Evolutionary conservation across 2,888 invertebrate genomes (phyloP), one percentile per base, ranked within the genome.

Genomic region (Pandemis cinnamomeana): DNA sequence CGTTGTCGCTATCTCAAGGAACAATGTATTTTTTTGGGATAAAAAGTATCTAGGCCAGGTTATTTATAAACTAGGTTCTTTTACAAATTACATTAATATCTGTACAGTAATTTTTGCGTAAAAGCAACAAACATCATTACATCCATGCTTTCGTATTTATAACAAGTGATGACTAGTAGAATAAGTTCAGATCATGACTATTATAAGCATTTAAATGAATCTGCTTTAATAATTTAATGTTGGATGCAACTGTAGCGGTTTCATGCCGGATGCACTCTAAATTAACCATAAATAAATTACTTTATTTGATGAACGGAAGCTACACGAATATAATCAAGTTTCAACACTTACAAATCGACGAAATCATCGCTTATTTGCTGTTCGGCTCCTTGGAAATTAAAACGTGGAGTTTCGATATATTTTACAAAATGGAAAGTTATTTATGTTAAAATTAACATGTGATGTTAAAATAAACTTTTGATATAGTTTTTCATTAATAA

Each of bases 261-360:
- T 8, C 20, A 8, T 20, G 10, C 55, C 55, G 55, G 55, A 20
- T 20, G n/a, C 11, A 3, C 8, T 1, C 0, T 44, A 10, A 20
- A 15, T 11, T 11, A 44, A 11, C 15, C 15, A 10, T 4, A 2
- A 55, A 55, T 20, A n/a, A 44, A 5, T 44, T 44, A 44, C 36
- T 42, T 44, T 20, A 44, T 6, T 0, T 8, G 10, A 6, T 20
- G 10, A 15, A 42, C 15, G 41, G 60, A 27, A 46, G 15, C 1
- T n/a, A 44, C 36, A 11, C 13, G 36, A 4, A 20, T 48, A 48
- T 20, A 7, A 51, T 53, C 15, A 11, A 44, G 44, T 67, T 70
- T 44, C 70, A 27, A 8, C 78, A 81, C 83, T 80, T 81, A 87
- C 87, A 80, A 66, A 85, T 77, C 73, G 81, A 77, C 11, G 84